Conservation (phyloP, 2,797 vertebrate species). For the Spinibarbus caldwelli region DNA sequence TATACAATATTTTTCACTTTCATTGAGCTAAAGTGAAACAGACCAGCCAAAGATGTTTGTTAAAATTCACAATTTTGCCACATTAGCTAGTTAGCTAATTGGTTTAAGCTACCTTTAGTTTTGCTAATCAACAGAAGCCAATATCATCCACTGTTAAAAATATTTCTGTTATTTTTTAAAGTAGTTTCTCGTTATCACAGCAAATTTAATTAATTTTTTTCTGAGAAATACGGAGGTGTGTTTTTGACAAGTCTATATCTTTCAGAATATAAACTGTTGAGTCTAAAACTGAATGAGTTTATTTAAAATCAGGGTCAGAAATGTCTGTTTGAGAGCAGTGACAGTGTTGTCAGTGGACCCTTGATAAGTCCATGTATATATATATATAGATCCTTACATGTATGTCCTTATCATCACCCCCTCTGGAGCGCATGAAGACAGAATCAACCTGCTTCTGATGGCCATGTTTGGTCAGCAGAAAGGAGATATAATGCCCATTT, state of each 20-base stretch:
- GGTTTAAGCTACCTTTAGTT: background rate
- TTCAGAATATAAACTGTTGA: background rate
- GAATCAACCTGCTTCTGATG: too few species aligned
- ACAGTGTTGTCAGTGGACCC: constrained; percentile 56
- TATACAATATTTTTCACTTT: too few species aligned
- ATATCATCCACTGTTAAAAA: background rate
- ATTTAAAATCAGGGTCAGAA: too few species aligned
- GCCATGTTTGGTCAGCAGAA: constrained; percentile 81
- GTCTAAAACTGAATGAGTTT: background rate
- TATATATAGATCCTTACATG: constrained; percentile 69
- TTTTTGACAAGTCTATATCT: background rate
- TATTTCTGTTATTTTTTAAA: background rate
- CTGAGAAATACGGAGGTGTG: background rate
- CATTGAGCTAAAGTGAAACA: too few species aligned
- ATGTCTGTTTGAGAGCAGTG: constrained; percentile 52
- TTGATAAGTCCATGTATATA: constrained; percentile 76
- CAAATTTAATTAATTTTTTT: background rate
- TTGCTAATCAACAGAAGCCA: background rate
- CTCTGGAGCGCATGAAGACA: constrained; percentile 52
- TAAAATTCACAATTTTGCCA: background rate
- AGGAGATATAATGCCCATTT: constrained; percentile 77
- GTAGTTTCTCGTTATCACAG: background rate
- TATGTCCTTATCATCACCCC: constrained; percentile 76
- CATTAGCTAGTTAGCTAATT: background rate
- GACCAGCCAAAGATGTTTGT: too few species aligned